Conservation (phyloP, 2,797 vertebrate species). For the Epinephelus malabaricus region DNA sequence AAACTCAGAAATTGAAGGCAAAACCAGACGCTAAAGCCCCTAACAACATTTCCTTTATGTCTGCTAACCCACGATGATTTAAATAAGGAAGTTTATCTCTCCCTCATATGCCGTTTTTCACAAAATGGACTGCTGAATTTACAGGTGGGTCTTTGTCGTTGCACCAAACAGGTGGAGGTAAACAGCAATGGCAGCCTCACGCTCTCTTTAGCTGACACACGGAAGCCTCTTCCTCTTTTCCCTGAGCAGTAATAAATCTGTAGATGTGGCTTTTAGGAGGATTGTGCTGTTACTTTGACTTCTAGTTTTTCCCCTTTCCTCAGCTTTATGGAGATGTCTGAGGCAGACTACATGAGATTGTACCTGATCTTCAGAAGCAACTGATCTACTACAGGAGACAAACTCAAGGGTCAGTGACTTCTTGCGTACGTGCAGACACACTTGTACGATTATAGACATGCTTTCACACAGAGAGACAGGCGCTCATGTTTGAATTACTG, state of each 20-base stretch:
- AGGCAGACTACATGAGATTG: constrained; percentile 53
- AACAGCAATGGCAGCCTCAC: constrained; percentile 25
- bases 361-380: constrained; percentile 59
- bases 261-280: constrained; percentile 71
- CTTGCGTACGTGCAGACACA: constrained; percentile 41
- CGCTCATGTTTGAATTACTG: constrained; percentile 32
- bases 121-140: constrained; percentile 24
- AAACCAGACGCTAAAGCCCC: constrained; percentile 70
- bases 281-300: constrained; percentile 69
- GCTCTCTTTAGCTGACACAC: constrained; percentile 21
- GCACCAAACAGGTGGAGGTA: constrained; percentile 45
- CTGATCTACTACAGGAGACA: constrained; percentile 72
- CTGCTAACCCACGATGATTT: constrained; percentile 9
- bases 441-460: not conserved
- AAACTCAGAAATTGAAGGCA: constrained; percentile 63
- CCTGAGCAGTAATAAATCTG: constrained; percentile 72
- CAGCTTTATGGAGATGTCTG: constrained; percentile 75
- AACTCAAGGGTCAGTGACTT: constrained; percentile 71
- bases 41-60: constrained; percentile 41
- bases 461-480: constrained; percentile 20
- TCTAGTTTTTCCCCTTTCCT: constrained; percentile 55
- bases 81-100: constrained; percentile 31
- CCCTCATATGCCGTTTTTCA: constrained; percentile 7
- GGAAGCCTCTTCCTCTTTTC: constrained; percentile 34
- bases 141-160: constrained; percentile 30